These are phyloP conservation scores for Dromococcyx pavoninus DNA, from an alignment of 2,797 vertebrate genomes.

Conservation along the genomic window DNA sequence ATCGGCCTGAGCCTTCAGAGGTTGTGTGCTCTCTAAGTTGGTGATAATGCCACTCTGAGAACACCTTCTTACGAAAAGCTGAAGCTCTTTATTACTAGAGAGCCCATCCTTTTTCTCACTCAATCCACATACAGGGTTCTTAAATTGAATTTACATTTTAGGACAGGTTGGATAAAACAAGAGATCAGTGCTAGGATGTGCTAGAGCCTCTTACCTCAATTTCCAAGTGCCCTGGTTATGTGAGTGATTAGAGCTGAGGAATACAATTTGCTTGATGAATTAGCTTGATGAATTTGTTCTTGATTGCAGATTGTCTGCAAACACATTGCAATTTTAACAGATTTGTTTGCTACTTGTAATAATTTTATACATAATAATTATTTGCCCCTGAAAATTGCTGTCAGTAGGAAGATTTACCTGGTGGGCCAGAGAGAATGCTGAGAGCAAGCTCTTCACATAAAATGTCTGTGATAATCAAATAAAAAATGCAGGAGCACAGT, in stretches of 20 bases:
- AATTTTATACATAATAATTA: not conserved
- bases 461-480: not conserved
- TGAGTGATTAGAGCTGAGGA: not conserved
- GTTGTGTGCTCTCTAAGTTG: not conserved
- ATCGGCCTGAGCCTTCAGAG: not conserved
- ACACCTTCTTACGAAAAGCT: not conserved
- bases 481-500: not conserved
- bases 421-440: not conserved
- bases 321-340: not conserved
- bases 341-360: not conserved
- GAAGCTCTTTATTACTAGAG: not conserved
- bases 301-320: conserved; percentile 58
- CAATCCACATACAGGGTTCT: not conserved
- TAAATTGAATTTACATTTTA: not conserved
- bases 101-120: not conserved
- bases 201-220: not conserved
- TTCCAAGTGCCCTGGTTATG: not conserved
- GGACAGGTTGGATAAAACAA: not conserved
- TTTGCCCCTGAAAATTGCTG: not conserved
- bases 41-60: not conserved
- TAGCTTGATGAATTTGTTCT: not conserved
- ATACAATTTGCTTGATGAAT: conserved; percentile 16
- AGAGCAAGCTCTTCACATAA: not conserved
- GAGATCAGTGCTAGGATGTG: accelerated
- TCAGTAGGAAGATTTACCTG: not conserved